A percentile compares a stretch with the other conserved stretches of the same genome.
These are phyloP conservation scores for Anguilla megastoma DNA, from an alignment of 2,797 vertebrate species.

Conservation along the genomic window DNA sequence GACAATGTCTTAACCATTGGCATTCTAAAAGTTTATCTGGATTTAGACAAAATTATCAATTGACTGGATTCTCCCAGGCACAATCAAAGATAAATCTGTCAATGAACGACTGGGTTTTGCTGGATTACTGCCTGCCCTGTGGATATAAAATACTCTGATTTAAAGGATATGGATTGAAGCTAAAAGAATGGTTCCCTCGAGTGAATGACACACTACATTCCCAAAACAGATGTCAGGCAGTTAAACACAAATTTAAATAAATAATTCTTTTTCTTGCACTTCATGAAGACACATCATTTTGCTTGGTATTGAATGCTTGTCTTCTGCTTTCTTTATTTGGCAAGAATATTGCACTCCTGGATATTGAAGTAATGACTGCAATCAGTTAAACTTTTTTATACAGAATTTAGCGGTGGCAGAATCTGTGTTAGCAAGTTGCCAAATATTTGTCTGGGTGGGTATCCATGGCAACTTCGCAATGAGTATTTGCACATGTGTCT, in stretches of 20 bases:
- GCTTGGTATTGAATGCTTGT: constrained; percentile 14
- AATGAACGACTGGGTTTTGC: background rate
- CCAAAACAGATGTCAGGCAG: background rate
- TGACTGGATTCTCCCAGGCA: background rate
- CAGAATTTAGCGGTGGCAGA: background rate
- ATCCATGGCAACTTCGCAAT: background rate
- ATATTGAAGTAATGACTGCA: background rate
- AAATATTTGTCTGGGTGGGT: constrained; percentile 10
- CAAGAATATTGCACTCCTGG: background rate
- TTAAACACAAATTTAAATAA: background rate
- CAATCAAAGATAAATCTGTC: constrained; percentile 5
- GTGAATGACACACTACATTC: constrained; percentile 5
- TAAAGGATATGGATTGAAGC: constrained; percentile 1
- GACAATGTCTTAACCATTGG: background rate
- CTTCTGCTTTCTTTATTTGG: background rate
- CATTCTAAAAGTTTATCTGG: background rate
- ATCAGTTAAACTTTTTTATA: background rate
- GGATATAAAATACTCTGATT: background rate
- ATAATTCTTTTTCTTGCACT: background rate
- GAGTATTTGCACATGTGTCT: background rate
- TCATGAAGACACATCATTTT: background rate
- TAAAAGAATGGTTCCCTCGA: background rate
- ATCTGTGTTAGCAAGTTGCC: background rate
- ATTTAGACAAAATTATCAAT: constrained; percentile 2
- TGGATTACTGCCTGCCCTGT: background rate